These are phyloP conservation scores for Bombus waltoni DNA, from an alignment of 1,140 invertebrate species.

Conservation along the genomic window DNA sequence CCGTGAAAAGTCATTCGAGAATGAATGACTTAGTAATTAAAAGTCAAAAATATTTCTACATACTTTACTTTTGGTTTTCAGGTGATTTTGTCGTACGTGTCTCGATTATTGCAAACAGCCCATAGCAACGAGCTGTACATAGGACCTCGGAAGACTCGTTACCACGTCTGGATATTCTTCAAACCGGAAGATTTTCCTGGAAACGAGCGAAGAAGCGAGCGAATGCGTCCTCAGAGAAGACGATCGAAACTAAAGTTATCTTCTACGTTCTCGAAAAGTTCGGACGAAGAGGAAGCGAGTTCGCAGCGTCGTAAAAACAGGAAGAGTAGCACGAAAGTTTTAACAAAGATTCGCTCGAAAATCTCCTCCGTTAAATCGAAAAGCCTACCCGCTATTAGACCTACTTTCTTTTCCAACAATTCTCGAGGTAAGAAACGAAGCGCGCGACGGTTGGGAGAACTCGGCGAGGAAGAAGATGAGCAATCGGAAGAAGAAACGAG, in stretches of 20 bases:
- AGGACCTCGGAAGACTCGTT: slow-evolving; percentile 10
- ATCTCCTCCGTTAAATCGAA: slow-evolving; percentile 3
- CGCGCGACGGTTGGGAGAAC: neutral
- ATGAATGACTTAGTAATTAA: neutral
- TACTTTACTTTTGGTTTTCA: neutral
- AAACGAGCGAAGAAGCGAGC: neutral
- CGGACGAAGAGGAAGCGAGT: neutral
- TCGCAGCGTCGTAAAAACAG: neutral
- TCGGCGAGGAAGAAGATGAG: neutral
- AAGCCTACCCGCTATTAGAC: neutral
- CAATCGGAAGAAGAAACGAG: neutral
- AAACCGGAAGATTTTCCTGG: neutral
- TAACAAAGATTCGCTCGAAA: slow-evolving; percentile 34
- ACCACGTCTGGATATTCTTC: slow-evolving; percentile 57
- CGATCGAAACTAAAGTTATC: neutral
- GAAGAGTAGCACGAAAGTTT: neutral
- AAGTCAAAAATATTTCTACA: neutral
- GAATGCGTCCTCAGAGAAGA: neutral
- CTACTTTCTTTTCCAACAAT: neutral
- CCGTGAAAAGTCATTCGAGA: neutral
- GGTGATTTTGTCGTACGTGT: slow-evolving; percentile 50
- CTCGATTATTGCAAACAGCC: slow-evolving; percentile 58
- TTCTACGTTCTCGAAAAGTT: neutral
- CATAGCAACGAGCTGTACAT: slow-evolving; percentile 34
- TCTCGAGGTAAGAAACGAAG: neutral